These are phyloP conservation scores for Drosophila truncata DNA, from an alignment of 1,140 invertebrate genomes.

Conservation along the genomic window DNA sequence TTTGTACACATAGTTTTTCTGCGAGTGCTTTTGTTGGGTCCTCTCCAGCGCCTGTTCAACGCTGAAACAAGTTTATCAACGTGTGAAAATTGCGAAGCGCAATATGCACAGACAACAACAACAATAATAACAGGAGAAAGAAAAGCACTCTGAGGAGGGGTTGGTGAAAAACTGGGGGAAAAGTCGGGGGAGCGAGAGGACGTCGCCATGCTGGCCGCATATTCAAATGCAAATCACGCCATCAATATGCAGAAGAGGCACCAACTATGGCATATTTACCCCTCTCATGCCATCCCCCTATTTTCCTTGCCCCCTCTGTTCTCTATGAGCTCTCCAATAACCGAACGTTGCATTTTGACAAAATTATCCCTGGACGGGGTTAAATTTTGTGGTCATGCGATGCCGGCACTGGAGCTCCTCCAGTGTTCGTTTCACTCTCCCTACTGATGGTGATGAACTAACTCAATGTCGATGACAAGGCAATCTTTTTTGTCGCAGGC, in stretches of 20 bases:
- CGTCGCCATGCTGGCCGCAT: slow-evolving; percentile 58
- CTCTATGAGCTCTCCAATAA: slow-evolving; percentile 25
- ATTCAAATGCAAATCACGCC: slow-evolving; percentile 84
- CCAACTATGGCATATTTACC: slow-evolving; percentile 12
- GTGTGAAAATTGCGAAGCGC: slow-evolving; percentile 76
- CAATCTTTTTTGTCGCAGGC: slow-evolving; percentile 30
- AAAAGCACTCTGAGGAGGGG: not conserved
- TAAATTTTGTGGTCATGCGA: slow-evolving; percentile 65
- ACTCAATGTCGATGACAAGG: slow-evolving; percentile 46
- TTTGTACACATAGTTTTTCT: slow-evolving; percentile 11
- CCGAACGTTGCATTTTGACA: slow-evolving; percentile 77
- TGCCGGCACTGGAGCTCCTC: slow-evolving; percentile 16
- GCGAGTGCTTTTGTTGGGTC: slow-evolving; percentile 12
- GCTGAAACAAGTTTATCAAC: slow-evolving; percentile 80
- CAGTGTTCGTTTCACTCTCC: slow-evolving; percentile 1
- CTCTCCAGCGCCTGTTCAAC: slow-evolving; percentile 45
- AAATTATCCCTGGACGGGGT: slow-evolving; percentile 73
- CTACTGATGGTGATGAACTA: slow-evolving; percentile 39
- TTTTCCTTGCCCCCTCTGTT: not conserved
- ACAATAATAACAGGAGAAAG: slow-evolving; percentile 35
- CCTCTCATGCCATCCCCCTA: not conserved
- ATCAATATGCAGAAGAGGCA: slow-evolving; percentile 70
- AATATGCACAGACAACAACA: slow-evolving; percentile 57
- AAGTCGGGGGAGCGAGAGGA: slow-evolving; percentile 5
- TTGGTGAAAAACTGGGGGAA: not conserved